phyloP scores from a whole-genome alignment of 2,113 vertebrate species.

The Mionectes macconnelli region DNA sequence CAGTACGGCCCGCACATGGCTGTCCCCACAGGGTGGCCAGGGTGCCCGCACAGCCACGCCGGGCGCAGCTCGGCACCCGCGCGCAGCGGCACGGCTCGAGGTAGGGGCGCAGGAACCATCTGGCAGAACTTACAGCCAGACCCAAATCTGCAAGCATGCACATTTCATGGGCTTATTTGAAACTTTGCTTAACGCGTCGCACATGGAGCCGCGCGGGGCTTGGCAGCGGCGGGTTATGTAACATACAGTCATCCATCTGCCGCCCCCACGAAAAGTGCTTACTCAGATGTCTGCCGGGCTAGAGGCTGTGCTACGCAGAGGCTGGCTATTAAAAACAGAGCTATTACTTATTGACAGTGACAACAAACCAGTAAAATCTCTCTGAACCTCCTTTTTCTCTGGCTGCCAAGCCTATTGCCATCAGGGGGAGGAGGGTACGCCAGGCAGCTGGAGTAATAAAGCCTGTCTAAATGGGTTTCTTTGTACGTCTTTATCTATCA shows the following conservation, averaged over 20 bases:
- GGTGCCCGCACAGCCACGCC: neutral
- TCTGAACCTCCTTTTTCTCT: neutral
- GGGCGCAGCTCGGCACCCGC: fast-evolving
- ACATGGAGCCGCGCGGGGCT: neutral
- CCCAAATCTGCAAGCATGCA: neutral
- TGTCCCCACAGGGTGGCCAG: fast-evolving
- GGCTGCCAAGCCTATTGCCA: neutral
- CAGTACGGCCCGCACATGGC: fast-evolving
- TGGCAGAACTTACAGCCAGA: neutral
- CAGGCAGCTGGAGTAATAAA: neutral
- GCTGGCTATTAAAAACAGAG: constrained; percentile 28
- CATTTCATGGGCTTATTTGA: neutral
- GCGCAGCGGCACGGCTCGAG: fast-evolving
- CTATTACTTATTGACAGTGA: constrained; percentile 35
- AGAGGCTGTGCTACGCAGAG: neutral
- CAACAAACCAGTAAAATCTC: constrained; percentile 50
- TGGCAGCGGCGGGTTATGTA: neutral
- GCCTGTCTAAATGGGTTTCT: constrained; percentile 11
- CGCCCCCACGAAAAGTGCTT: neutral
- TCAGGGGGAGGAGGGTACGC: neutral
- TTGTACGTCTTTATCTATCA: neutral
- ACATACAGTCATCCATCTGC: neutral
- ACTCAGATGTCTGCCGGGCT: neutral
- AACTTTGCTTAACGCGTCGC: neutral
- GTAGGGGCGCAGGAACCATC: neutral